Base-by-base conservation (phyloP, 2,113 vertebrate species). In the Grammatotria lemairii region DNA sequence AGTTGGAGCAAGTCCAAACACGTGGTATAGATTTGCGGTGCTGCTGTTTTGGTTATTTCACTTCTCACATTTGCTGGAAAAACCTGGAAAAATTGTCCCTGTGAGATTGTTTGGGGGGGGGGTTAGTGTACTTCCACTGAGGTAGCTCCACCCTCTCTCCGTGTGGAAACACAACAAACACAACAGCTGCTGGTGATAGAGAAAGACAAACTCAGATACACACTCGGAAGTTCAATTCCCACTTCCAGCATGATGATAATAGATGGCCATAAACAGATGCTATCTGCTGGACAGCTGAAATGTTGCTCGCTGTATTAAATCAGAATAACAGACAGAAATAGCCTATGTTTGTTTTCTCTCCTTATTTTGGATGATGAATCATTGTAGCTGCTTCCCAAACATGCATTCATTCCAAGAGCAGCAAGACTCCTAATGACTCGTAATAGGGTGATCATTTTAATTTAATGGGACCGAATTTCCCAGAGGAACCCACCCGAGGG, bases 61-160 rank as follows among this genome's bases (percentile, higher is more conserved):
- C 16, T 75, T 47, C 42, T 7, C 23, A 28, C 42, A 28, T 28
- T 17, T 19, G 42, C 23, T 49, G 42, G 40, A 47, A 42, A 42
- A 28, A 28, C 40, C 21, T 28, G 40, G 68, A 75, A 47, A 75
- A 47, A 45, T 11, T 1, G 14, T 42, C n/a, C 8, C 1, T 70
- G 3, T 21, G 19, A 68, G 33, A 68, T 40, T 21, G 7, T 33
- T 38, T 5, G 4, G 33, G 19, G 12, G 4, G 7, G 5, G 54
- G n/a, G 3, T 2, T 21, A 38, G 8, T 38, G 1, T 40, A 68
- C 63, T 7, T 0, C 11, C 19, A 13, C 17, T 40, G 35, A 40
- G 35, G 35, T 40, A 68, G 63, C 35, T 68, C 6, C 33, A n/a
- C 33, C 21, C 21, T 26, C 54, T 13, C 7, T 16, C 26, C 1